Conservation (phyloP, 2,888 invertebrate species). For the Laothoe populi region DNA sequence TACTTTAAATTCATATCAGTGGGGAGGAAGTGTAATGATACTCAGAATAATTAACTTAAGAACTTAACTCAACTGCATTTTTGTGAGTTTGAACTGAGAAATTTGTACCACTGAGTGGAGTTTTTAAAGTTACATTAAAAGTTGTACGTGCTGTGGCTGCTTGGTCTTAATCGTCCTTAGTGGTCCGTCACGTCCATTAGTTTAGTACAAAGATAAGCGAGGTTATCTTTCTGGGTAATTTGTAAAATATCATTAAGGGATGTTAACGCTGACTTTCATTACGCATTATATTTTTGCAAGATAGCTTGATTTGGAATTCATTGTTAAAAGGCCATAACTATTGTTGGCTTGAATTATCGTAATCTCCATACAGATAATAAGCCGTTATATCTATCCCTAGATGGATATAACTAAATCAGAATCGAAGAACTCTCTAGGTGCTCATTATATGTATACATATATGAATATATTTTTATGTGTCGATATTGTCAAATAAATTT, state of each 20-base stretch:
- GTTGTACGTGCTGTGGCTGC: constrained; percentile 43
- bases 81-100: constrained; percentile 10
- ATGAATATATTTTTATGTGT: too few species aligned
- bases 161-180: constrained; percentile 40
- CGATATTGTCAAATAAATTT: too few species aligned
- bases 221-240: constrained; percentile 29
- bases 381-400: background rate
- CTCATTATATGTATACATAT: too few species aligned
- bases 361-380: background rate
- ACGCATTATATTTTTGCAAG: constrained; percentile 9
- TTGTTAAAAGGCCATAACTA: background rate
- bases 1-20: constrained; percentile 17
- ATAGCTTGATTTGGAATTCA: background rate
- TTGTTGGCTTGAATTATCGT: background rate
- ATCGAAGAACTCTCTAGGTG: too few species aligned
- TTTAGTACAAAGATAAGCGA: constrained; percentile 41
- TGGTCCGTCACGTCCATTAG: constrained; percentile 46
- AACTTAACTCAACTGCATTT: constrained; percentile 8
- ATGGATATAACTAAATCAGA: too few species aligned
- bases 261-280: constrained; percentile 10
- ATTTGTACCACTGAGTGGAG: constrained; percentile 29
- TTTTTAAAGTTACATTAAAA: constrained; percentile 52
- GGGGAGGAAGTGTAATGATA: constrained; percentile 15
- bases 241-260: constrained; percentile 28
- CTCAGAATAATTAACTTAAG: constrained; percentile 20